Evolutionary conservation across 1,140 invertebrate species (phyloP), one percentile per base, ranked within the genome.

Genomic region (Octopus sinensis): DNA sequence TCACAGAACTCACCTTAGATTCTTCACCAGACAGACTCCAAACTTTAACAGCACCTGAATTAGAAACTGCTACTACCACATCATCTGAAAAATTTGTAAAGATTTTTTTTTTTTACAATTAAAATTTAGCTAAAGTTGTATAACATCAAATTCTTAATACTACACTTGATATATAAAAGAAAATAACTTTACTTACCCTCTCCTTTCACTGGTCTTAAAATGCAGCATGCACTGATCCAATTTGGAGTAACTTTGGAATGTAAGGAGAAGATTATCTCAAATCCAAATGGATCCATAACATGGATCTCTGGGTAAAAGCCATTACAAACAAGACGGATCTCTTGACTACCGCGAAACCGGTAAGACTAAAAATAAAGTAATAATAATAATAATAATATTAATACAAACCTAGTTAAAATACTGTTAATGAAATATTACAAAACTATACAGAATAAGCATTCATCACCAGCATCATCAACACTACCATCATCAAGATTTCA

Each of bases 231-330:
- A 88, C 96, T 97, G 84, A 99, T 97, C 98, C 98, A 99, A 88
- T 99, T 98, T 0, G 98, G 97, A 90, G 97, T 97, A 62, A 98
- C 95, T 89, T 96, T 94, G 0, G 97, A 99, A 84, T 95, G 95
- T n/a, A 99, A 91, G 12, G 93, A 94, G 90, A 97, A 98, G 4
- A 98, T 90, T 30, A 98, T 94, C 91, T 98, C 97, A 84, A 99
- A 92, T 85, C 96, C 98, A 85, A 97, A 95, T 0, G 97, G 96
- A 91, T 99, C 96, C 93, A 99, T 97, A 43, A 99, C 95, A 83
- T 98, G 92, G 84, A 99, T 96, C 90, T 99, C 98, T 51, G 97
- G 95, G 91, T 99, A 99, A 89, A 98, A 98, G 10, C 97, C 97
- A 90, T 96, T 97, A 90, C 96, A 98, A 86, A 98, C 97, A 4